Evolutionary conservation across 2,113 vertebrate species (phyloP).

Genomic region (Pelvicachromis taeniatus): DNA sequence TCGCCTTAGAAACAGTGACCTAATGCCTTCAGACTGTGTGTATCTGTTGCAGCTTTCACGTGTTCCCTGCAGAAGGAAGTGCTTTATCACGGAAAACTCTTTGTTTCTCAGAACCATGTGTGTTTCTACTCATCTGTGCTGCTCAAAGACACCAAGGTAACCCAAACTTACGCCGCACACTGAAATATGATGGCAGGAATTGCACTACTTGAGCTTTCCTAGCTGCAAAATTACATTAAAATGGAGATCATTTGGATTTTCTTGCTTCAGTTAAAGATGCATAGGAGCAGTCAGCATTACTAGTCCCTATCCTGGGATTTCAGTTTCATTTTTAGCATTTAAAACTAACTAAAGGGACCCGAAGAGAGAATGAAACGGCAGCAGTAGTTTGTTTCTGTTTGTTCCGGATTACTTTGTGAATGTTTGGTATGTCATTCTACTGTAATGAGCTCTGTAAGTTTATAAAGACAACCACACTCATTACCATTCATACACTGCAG

Average conservation of each 20-base stretch:
- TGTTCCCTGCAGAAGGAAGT: conserved; percentile 83
- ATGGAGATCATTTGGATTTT: neutral
- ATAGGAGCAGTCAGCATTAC: neutral
- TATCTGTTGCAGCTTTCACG: conserved; percentile 61
- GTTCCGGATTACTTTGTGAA: neutral
- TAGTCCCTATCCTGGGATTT: neutral
- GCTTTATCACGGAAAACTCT: conserved; percentile 80
- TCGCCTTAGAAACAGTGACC: neutral
- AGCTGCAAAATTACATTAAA: neutral
- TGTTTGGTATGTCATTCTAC: neutral
- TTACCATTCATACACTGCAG: conserved; percentile 41
- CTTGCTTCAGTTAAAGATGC: neutral
- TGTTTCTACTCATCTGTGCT: conserved; percentile 81
- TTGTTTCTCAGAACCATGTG: conserved; percentile 64
- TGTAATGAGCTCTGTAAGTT: neutral
- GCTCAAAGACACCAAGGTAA: conserved; percentile 82
- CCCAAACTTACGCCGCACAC: neutral
- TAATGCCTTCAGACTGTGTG: neutral
- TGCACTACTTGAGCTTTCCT: neutral
- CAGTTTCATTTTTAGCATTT: neutral
- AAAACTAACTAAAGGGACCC: neutral
- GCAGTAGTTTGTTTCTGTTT: neutral
- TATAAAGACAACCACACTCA: neutral
- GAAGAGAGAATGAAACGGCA: neutral
- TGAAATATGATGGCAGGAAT: neutral